Base-by-base conservation (phyloP, 2,113 vertebrate species). In the Apaloderma vittatum region DNA sequence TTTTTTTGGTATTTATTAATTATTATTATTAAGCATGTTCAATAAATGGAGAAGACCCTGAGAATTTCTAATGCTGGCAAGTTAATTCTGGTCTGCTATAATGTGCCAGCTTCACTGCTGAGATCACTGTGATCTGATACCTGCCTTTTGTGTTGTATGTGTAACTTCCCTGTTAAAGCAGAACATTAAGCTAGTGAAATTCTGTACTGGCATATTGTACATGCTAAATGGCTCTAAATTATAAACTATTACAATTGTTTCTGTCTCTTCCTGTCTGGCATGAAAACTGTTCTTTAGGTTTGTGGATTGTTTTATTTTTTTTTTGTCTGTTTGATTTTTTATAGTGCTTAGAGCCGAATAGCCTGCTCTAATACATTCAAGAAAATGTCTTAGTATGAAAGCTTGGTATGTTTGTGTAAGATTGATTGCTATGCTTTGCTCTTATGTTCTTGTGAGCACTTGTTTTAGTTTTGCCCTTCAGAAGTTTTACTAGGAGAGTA, bases 401-500 rank as follows among this genome's bases (percentile, higher is more conserved):
- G 21, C 57, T 37, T 72, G 46, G 5, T 86, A 5, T 68, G 20
- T 57, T 93, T 91, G 52, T 81, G 36, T 68, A 59, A 80, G 88
- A 86, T 82, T 77, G 63, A 94, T 92, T 12, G 3, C 63, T 80
- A 0, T 37, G 10, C 78, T 96, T 93, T 22, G 63, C 72, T 21
- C 46, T 40, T 54, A 32, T 55, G 36, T 79, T 95, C 73, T 86
- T 46, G 61, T 55, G 16, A 36, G 62, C 27, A 27, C 81, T 88
- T 57, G 49, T 73, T 94, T n/a, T 81, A 78, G 23, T 65, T 95
- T 96, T 94, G 43, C 86, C 65, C 92, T 89, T 94, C 58, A 76
- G 26, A 95, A 97, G 72, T 89, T 90, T 68, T 70, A 71, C 51
- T 88, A 71, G 79, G 15, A 3, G 85, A 63, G 58, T 87, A 97